Percentiles rank a stretch among this genome's conserved stretches.
Evolutionary conservation across 2,888 invertebrate species (phyloP).

Genomic region (Gerris lacustris): DNA sequence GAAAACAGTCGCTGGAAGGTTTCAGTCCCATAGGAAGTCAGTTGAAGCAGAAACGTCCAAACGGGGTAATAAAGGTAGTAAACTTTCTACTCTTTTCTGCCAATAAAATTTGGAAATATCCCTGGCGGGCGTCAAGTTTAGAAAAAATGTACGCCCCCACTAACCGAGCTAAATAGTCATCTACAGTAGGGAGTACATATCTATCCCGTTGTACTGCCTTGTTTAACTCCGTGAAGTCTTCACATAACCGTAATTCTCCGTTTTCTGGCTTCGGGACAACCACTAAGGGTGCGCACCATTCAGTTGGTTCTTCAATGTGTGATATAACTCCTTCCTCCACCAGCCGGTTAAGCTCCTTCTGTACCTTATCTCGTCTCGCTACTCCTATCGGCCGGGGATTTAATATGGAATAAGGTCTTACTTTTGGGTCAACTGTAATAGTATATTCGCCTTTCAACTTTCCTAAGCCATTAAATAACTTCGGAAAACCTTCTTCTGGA

Average conservation of each 20-base stretch:
- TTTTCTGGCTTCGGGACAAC: neutral
- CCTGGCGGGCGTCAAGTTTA: neutral
- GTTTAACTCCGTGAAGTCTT: neutral
- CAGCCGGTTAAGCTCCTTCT: neutral
- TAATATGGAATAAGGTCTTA: neutral
- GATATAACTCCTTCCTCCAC: neutral
- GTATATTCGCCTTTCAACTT: neutral
- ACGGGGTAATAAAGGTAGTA: slow-evolving; percentile 25
- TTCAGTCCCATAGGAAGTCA: slow-evolving; percentile 28
- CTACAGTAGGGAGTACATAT: too few relatives aligned
- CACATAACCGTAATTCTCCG: neutral
- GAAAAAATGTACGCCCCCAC: neutral
- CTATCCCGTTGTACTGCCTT: neutral
- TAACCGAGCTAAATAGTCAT: neutral
- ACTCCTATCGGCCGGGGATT: neutral
- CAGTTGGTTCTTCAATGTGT: neutral
- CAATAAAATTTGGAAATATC: too few relatives aligned
- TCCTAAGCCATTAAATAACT: neutral
- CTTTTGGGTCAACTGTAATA: neutral
- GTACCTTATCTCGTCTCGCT: neutral
- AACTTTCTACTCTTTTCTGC: too few relatives aligned
- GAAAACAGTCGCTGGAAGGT: slow-evolving; percentile 23
- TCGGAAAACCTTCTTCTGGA: neutral
- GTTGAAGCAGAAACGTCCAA: slow-evolving; percentile 27
- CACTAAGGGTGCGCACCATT: neutral